These are phyloP conservation scores for Calyptommatus sinebrachiatus DNA, from an alignment of 2,113 vertebrate species.

Conservation along the genomic window DNA sequence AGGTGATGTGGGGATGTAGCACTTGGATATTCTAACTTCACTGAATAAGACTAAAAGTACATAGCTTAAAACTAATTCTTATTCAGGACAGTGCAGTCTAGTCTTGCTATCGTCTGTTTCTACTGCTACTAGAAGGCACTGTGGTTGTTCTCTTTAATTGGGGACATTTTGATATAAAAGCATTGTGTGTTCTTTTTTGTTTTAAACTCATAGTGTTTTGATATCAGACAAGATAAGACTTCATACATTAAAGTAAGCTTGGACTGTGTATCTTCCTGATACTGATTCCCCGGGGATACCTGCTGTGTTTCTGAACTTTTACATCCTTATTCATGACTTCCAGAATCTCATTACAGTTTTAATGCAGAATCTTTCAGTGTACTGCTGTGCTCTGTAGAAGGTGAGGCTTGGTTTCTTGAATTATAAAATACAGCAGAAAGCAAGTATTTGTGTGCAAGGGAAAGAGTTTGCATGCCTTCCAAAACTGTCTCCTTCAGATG, in stretches of 20 bases:
- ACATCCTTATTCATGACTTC: neutral
- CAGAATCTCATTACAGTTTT: neutral
- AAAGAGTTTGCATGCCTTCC: too few species aligned
- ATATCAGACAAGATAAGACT: slow-evolving; percentile 15
- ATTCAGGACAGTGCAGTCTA: neutral
- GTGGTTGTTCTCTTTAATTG: slow-evolving; percentile 11
- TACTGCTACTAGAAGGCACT: neutral
- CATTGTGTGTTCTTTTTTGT: slow-evolving; percentile 7
- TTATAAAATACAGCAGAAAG: neutral
- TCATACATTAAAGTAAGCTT: neutral
- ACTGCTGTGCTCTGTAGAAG: neutral
- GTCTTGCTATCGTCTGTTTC: neutral
- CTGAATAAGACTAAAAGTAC: neutral
- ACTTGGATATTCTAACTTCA: neutral
- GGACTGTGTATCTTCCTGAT: neutral
- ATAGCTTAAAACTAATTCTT: neutral
- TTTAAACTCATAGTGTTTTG: slow-evolving; percentile 20
- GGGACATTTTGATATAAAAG: slow-evolving; percentile 6
- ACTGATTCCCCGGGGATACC: neutral
- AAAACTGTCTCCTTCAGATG: too few species aligned
- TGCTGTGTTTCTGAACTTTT: slow-evolving; percentile 16
- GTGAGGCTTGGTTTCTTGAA: neutral
- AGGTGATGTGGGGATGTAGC: too few species aligned
- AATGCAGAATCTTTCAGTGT: neutral
- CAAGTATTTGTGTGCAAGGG: too few species aligned